These are phyloP conservation scores for Buathra laborator DNA, from an alignment of 2,888 invertebrate species.

Conservation along the genomic window DNA sequence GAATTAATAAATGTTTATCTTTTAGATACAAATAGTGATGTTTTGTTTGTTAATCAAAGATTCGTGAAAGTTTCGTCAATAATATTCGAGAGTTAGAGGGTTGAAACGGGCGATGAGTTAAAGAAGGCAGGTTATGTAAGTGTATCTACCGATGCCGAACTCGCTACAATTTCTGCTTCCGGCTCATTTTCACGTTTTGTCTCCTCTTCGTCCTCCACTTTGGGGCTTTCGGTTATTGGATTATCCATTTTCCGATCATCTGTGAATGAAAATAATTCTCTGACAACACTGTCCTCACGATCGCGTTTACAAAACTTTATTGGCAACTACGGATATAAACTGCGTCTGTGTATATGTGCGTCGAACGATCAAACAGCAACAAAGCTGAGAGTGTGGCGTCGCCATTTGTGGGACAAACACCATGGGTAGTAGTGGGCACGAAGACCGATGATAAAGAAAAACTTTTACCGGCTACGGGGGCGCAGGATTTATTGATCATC, in stretches of 20 bases:
- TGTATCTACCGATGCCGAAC: slow-evolving; percentile 56
- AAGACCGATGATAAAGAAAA: slow-evolving; percentile 24
- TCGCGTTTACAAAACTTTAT: background rate
- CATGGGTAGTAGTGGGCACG: background rate
- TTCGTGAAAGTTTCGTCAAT: background rate
- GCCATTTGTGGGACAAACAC: background rate
- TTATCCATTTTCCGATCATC: slow-evolving; percentile 77
- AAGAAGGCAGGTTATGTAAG: slow-evolving; percentile 62
- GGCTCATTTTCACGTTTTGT: slow-evolving; percentile 73
- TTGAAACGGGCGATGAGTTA: background rate
- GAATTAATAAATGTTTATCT: background rate
- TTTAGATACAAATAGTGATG: background rate
- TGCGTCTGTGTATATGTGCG: background rate
- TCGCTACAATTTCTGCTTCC: slow-evolving; percentile 44
- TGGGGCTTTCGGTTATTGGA: slow-evolving; percentile 70
- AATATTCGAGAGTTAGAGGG: background rate
- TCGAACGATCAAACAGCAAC: slow-evolving; percentile 22
- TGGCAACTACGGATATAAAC: background rate
- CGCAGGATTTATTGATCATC: background rate
- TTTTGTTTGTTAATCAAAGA: background rate
- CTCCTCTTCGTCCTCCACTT: slow-evolving; percentile 71
- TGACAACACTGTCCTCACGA: background rate
- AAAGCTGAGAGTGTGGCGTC: slow-evolving; percentile 26
- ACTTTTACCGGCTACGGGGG: slow-evolving; percentile 20
- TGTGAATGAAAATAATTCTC: slow-evolving; percentile 47